Base-by-base conservation (phyloP, 2,113 vertebrate genomes). In the Otis tarda region DNA sequence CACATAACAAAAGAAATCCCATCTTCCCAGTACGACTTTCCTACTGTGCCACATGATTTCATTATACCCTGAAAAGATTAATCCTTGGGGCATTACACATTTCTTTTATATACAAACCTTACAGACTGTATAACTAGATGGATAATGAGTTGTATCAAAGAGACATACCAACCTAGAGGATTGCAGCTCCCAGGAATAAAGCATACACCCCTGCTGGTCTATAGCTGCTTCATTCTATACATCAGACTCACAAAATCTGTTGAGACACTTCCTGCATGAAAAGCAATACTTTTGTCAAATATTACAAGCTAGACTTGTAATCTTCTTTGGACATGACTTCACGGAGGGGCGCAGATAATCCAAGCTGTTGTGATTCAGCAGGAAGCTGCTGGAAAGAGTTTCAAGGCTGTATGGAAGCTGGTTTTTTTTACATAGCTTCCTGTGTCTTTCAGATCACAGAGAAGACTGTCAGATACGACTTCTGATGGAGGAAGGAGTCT, bases 81-180 rank as follows among this genome's bases (percentile, higher is more conserved):
- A 88, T 83, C 33, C 49, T 52, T 8, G 4, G 39, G 35, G 35
- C 18, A 88, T 31, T 90, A 65, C 31, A 37, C 7, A 49, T 30
- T 50, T 82, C 78, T 83, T 88, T 80, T 57, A 80, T 23, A 88
- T 15, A 61, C 24, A 76, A 56, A 73, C 33, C 30, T 83, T 55
- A 61, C 69, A 35, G 39, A 31, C 10, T 67, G n/a, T 57, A 2
- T 63, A 78, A 67, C 78, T 67, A 27, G 33, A 61, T 25, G 21
- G 67, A 68, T 86, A 84, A 92, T 61, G 45, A 96, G 78, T 71
- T 90, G 33, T 69, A 84, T 80, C 68, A 92, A 74, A 81, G 33
- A 64, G 27, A 61, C 31, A 45, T 20, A 67, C 65, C 63, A 86
- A 65, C 8, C 30, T 28, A 61, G 45, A 83, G 31, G 37, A 88